phyloP scores from a whole-genome alignment of 2,888 invertebrate genomes.

The Nysson spinosus region DNA sequence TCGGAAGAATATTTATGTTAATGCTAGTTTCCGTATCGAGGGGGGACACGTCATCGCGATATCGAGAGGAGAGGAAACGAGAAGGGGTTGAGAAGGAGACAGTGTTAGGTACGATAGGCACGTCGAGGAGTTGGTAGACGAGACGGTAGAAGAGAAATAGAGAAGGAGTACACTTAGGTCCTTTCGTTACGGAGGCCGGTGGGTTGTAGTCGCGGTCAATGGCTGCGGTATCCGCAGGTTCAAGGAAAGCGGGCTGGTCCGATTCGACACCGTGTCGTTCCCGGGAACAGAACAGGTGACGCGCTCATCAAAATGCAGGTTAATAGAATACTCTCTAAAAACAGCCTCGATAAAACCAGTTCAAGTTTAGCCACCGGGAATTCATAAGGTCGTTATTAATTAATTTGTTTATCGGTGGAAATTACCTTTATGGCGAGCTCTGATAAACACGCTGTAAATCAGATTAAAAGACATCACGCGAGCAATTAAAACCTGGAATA shows the following conservation, averaged over 20 bases:
- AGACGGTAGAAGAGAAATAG: constrained; percentile 26
- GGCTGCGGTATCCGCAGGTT: constrained; percentile 75
- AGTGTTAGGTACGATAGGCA: constrained; percentile 10
- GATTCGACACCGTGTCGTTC: constrained; percentile 67
- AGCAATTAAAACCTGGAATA: too few species aligned
- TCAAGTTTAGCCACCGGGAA: too few species aligned
- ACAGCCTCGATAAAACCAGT: too few species aligned
- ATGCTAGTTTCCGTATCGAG: too few species aligned
- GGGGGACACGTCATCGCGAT: constrained; percentile 42
- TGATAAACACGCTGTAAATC: too few species aligned
- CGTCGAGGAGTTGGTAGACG: constrained; percentile 6
- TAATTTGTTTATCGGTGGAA: too few species aligned
- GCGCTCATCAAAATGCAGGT: constrained; percentile 62
- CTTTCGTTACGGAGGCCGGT: constrained; percentile 58
- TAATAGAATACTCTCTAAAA: constrained; percentile 46
- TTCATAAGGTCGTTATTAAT: too few species aligned
- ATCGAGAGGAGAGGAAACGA: constrained; percentile 9
- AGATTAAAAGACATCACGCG: too few species aligned
- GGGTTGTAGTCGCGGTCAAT: constrained; percentile 73
- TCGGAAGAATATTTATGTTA: too few species aligned
- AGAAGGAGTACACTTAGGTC: constrained; percentile 52
- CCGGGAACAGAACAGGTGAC: constrained; percentile 64
- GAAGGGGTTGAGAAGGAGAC: constrained; percentile 1
- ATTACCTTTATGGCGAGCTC: too few species aligned
- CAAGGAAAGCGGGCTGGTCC: constrained; percentile 76